Percentiles rank a stretch among this genome's conserved stretches.
Conservation (phyloP, 2,797 vertebrate species). For the Pantherophis alleghaniensis region DNA sequence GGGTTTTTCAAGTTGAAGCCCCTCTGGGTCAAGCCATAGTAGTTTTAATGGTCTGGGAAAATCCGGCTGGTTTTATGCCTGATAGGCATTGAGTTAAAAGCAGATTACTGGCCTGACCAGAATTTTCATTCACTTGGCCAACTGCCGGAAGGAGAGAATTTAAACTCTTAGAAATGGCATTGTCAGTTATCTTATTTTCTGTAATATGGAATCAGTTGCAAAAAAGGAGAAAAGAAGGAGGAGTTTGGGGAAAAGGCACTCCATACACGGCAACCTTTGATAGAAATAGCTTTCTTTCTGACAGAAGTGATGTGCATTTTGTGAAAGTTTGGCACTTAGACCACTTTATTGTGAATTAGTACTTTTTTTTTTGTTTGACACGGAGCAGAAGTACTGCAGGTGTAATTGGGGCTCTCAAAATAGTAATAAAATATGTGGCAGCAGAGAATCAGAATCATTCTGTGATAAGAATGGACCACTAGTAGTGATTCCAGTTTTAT, state of each 20-base stretch:
- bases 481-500: neutral
- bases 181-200: neutral
- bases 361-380: neutral
- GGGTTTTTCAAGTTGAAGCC: constrained; percentile 7
- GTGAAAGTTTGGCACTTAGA: neutral
- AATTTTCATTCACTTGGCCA: neutral
- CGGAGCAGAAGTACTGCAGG: neutral
- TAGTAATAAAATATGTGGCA: neutral
- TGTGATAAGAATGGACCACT: neutral
- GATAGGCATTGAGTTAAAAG: neutral
- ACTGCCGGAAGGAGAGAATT: neutral
- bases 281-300: neutral
- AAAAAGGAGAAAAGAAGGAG: neutral
- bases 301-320: neutral
- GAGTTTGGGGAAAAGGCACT: no score
- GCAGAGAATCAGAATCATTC: no score
- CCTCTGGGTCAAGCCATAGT: neutral
- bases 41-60: neutral
- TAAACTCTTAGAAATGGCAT: neutral
- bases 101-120: neutral
- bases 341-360: neutral
- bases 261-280: neutral
- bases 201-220: neutral
- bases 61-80: neutral
- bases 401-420: neutral